These are phyloP conservation scores for Nothobranchius kuhntae DNA, from an alignment of 2,113 vertebrate species.

Conservation along the genomic window DNA sequence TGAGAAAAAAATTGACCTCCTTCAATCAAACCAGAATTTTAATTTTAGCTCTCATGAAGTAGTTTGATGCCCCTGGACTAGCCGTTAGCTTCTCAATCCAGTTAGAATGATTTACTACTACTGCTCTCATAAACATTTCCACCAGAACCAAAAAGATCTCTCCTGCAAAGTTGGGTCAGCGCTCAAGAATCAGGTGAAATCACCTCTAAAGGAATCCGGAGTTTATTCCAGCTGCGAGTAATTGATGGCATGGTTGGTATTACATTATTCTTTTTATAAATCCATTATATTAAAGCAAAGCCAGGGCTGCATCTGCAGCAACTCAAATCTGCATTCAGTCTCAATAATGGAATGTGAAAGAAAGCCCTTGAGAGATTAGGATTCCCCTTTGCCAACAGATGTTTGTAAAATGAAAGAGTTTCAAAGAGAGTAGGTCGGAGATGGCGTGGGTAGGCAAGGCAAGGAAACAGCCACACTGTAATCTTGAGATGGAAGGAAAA, in stretches of 20 bases:
- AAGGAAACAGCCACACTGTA: slow-evolving; percentile 58
- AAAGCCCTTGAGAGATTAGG: slow-evolving; percentile 71
- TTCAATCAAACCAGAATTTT: too few species aligned
- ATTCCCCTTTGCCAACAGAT: slow-evolving; percentile 72
- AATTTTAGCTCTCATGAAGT: too few species aligned
- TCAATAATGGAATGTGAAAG: slow-evolving; percentile 71
- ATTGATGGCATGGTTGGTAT: slow-evolving; percentile 36
- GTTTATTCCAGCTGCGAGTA: slow-evolving; percentile 15
- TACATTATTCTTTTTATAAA: slow-evolving; percentile 36
- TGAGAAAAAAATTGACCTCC: too few species aligned
- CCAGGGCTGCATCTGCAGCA: slow-evolving; percentile 48
- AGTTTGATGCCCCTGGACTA: too few species aligned
- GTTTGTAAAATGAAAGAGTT: slow-evolving; percentile 74
- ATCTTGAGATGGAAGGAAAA: slow-evolving; percentile 68
- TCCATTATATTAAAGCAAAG: slow-evolving; percentile 52
- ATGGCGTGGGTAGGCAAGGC: slow-evolving; percentile 35
- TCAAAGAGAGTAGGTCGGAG: slow-evolving; percentile 34
- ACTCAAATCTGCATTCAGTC: slow-evolving; percentile 66
- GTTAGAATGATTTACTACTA: not conserved
- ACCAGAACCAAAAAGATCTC: not conserved
- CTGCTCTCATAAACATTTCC: not conserved
- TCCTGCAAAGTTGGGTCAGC: not conserved
- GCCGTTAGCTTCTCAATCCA: too few species aligned
- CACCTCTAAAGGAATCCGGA: slow-evolving; percentile 25
- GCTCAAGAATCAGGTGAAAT: slow-evolving; percentile 20